A percentile compares a stretch with the other conserved stretches of the same genome.
These are phyloP conservation scores for Apeira syringaria DNA, from an alignment of 2,888 invertebrate genomes.

Conservation along the genomic window DNA sequence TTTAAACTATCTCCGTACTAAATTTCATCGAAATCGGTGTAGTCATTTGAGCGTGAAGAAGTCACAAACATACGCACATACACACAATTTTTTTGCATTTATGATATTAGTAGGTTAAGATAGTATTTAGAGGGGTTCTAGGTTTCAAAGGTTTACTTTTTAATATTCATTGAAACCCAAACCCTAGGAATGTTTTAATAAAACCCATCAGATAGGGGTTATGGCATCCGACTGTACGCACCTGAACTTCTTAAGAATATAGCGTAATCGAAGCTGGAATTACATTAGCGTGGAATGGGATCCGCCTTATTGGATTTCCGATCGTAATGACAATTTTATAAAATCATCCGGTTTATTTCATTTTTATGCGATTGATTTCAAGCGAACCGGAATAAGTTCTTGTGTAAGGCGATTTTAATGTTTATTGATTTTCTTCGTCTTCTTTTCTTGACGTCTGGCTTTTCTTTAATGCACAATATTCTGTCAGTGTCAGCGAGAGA, in stretches of 20 bases:
- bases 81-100: no score
- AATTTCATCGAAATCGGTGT: no score
- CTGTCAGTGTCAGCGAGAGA: no score
- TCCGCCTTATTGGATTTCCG: slow-evolving; percentile 43
- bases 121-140: no score
- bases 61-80: no score
- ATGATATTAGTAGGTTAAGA: no score
- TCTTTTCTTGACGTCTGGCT: no score
- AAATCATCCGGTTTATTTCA: slow-evolving; percentile 28
- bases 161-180: background rate
- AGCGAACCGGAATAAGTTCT: slow-evolving; percentile 17
- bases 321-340: slow-evolving; percentile 38
- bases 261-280: slow-evolving; percentile 44
- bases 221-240: slow-evolving; percentile 25
- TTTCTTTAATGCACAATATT: no score
- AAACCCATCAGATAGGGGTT: background rate
- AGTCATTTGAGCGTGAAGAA: no score
- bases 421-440: no score
- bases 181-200: background rate
- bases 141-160: no score
- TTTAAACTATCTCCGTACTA: no score
- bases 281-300: slow-evolving; percentile 43
- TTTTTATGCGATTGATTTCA: slow-evolving; percentile 31
- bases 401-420: background rate
- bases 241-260: slow-evolving; percentile 38